Evolutionary conservation across 2,888 invertebrate genomes (phyloP).

Genomic region (Myopa testacea): DNA sequence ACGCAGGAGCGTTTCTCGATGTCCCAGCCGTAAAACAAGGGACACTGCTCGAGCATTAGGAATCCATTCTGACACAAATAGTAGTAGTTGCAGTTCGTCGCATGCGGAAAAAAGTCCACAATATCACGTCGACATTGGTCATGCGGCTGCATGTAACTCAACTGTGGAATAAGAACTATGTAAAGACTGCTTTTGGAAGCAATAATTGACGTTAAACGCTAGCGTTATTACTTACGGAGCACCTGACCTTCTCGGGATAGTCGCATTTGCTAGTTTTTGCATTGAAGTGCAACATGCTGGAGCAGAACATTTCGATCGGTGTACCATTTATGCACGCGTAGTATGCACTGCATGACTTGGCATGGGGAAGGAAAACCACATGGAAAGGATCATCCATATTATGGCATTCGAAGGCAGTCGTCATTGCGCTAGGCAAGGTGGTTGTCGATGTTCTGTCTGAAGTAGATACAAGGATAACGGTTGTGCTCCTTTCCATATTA

Average conservation of each 20-base stretch:
- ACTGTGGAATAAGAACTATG: background rate
- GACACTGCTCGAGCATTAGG: constrained; percentile 65
- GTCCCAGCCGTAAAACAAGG: constrained; percentile 63
- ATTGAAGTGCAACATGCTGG: constrained; percentile 60
- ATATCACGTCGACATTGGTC: constrained; percentile 45
- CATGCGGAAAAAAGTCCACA: constrained; percentile 60
- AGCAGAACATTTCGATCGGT: constrained; percentile 58
- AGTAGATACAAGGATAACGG: background rate
- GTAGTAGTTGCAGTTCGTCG: constrained; percentile 63
- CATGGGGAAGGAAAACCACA: constrained; percentile 55
- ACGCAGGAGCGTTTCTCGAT: constrained; percentile 56
- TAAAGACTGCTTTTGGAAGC: background rate
- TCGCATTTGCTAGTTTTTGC: constrained; percentile 57
- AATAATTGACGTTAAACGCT: background rate
- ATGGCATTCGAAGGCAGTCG: constrained; percentile 51
- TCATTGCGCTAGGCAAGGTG: constrained; percentile 3
- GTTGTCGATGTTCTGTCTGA: background rate
- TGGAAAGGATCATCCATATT: constrained; percentile 51
- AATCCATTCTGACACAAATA: constrained; percentile 60
- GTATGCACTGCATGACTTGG: constrained; percentile 59
- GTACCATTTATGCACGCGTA: constrained; percentile 59
- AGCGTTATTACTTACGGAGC: constrained; percentile 53
- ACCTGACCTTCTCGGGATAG: constrained; percentile 57
- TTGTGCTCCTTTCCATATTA: background rate
- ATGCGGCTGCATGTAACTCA: constrained; percentile 1